These are phyloP conservation scores for Calliphora vomitoria DNA, from an alignment of 2,888 invertebrate species.

Conservation along the genomic window DNA sequence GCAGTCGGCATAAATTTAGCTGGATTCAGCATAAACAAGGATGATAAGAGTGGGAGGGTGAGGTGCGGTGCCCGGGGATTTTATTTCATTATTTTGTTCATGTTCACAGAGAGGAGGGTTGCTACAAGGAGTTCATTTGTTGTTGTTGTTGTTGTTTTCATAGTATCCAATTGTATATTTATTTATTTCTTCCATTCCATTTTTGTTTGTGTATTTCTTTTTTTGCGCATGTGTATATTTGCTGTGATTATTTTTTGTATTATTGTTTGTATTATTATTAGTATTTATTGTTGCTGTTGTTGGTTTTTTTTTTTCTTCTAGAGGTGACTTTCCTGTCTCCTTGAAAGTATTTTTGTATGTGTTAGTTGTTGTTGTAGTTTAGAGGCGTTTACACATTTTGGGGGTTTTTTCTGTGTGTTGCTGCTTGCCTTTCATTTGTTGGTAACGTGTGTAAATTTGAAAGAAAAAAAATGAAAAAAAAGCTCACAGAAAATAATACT, in stretches of 20 bases:
- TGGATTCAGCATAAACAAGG: slow-evolving; percentile 39
- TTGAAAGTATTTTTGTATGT: slow-evolving; percentile 40
- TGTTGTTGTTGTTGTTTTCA: slow-evolving; percentile 40
- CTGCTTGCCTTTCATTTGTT: slow-evolving; percentile 35
- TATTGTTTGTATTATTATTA: neutral
- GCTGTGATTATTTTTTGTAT: slow-evolving; percentile 39
- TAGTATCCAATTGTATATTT: slow-evolving; percentile 8
- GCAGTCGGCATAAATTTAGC: slow-evolving; percentile 42
- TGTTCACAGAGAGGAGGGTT: slow-evolving; percentile 22
- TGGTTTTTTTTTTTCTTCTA: slow-evolving; percentile 38
- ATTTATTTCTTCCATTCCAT: neutral
- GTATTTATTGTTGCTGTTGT: slow-evolving; percentile 41
- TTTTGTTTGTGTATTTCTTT: slow-evolving; percentile 10
- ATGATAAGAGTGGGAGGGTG: neutral
- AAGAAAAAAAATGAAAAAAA: slow-evolving; percentile 21
- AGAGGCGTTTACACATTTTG: slow-evolving; percentile 62
- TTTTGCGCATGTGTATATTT: slow-evolving; percentile 61
- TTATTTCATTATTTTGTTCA: neutral
- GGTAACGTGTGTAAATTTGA: slow-evolving; percentile 54
- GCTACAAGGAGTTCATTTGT: slow-evolving; percentile 42
- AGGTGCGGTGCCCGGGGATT: neutral
- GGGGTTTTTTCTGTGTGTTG: slow-evolving; percentile 43
- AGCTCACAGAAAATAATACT: slow-evolving; percentile 35
- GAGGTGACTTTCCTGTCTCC: slow-evolving; percentile 67
- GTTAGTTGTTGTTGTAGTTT: slow-evolving; percentile 36